Conservation (phyloP, 2,113 vertebrate genomes). For the Panthera leo region DNA sequence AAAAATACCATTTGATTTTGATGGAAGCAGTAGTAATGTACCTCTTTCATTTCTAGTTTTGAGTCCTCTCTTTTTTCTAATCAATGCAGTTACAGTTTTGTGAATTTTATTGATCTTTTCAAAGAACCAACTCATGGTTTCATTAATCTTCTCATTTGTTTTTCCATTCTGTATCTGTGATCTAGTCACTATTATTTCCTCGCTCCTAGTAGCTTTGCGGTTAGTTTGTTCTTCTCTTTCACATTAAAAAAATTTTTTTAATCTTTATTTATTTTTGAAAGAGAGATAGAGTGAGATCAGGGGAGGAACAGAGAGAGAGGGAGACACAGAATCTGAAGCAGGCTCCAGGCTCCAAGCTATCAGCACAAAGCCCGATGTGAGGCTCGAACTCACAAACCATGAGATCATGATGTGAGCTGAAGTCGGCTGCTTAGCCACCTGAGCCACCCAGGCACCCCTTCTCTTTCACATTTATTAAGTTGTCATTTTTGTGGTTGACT, state of each 20-base stretch:
- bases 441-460: too few relatives aligned
- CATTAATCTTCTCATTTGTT: neutral
- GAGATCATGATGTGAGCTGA: too few relatives aligned
- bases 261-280: too few relatives aligned
- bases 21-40: neutral
- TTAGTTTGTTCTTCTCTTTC: neutral
- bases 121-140: neutral
- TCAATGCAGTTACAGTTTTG: neutral
- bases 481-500: neutral
- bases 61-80: neutral
- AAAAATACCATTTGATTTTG: neutral
- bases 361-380: too few relatives aligned
- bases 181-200: neutral
- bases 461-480: neutral
- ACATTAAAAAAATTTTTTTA: neutral
- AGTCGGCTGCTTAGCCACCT: too few relatives aligned
- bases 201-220: neutral
- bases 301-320: too few relatives aligned
- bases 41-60: neutral
- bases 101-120: neutral
- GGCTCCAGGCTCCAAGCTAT: too few relatives aligned
- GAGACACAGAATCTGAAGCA: too few relatives aligned
- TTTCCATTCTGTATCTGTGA: neutral
- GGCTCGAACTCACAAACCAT: too few relatives aligned
- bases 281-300: too few relatives aligned